Conservation (phyloP, 2,113 vertebrate genomes). For the Callipepla squamata region DNA sequence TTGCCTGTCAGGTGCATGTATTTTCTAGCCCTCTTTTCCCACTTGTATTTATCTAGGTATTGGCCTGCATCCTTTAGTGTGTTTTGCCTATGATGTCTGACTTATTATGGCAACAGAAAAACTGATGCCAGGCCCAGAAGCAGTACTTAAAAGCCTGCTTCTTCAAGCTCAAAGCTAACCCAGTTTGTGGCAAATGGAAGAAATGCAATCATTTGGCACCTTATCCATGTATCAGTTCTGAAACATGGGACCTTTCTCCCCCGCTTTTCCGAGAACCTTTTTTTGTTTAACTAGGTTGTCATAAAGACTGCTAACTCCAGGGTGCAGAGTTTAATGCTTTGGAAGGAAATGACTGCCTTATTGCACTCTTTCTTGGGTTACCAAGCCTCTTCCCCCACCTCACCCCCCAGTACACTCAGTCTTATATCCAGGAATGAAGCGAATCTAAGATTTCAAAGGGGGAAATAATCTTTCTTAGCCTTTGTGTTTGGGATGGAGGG, state of each 20-base stretch:
- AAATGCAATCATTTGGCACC: constrained; percentile 35
- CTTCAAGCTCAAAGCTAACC: constrained; percentile 57
- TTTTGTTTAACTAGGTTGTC: background rate
- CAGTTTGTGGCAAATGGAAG: constrained; percentile 51
- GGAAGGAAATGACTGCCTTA: background rate
- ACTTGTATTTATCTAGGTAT: background rate
- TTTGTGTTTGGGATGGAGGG: background rate
- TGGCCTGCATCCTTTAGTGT: constrained; percentile 36
- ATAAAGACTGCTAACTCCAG: background rate
- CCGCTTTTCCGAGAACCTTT: background rate
- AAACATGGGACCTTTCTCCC: background rate
- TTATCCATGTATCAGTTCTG: background rate
- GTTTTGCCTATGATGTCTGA: constrained; percentile 59
- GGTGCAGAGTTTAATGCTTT: constrained; percentile 2
- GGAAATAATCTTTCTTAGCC: background rate
- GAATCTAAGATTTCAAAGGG: background rate
- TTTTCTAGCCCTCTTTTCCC: constrained; percentile 4
- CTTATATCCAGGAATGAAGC: background rate
- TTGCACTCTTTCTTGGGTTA: background rate
- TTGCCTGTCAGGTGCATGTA: background rate
- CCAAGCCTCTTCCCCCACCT: constrained; percentile 3
- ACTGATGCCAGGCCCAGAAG: constrained; percentile 53
- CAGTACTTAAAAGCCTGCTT: constrained; percentile 60
- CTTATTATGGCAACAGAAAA: constrained; percentile 44
- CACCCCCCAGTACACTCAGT: background rate